Conservation (phyloP, 1,140 invertebrate species). For the Eriocheir sinensis region DNA sequence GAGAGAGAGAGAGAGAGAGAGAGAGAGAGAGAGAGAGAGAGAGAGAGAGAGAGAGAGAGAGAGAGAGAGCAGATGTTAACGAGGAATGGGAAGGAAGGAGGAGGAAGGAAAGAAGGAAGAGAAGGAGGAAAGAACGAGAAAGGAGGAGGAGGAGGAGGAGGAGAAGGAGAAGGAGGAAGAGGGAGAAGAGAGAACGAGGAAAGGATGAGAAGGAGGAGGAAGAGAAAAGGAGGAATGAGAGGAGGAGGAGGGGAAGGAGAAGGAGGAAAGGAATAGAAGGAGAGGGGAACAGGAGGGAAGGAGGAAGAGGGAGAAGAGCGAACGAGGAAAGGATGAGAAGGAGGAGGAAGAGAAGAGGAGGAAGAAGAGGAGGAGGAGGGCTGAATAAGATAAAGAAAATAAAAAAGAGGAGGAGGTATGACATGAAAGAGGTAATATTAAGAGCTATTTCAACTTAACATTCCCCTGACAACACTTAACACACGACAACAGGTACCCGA, state of each 20-base stretch:
- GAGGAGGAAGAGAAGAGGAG: too few species aligned
- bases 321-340: too few species aligned
- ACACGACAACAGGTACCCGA: too few species aligned
- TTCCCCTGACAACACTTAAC: too few species aligned
- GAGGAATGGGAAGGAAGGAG: neutral
- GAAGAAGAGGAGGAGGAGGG: too few species aligned
- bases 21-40: conserved; percentile 14
- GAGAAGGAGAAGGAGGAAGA: neutral
- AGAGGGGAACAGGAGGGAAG: neutral
- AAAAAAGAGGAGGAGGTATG: too few species aligned
- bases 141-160: neutral
- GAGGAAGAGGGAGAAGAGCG: too few species aligned
- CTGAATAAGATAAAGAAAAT: too few species aligned
- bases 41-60: neutral
- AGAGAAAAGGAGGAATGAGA: too few species aligned
- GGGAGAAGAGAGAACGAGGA: neutral
- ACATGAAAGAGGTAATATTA: too few species aligned
- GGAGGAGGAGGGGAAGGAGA: neutral
- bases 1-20: neutral
- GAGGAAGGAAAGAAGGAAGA: neutral
- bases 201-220: too few species aligned
- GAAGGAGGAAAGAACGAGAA: neutral
- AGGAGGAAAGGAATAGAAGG: neutral
- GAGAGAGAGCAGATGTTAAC: neutral
- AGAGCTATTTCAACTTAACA: too few species aligned